phyloP scores from a whole-genome alignment of 2,888 invertebrate genomes.

The Dicycla oo region DNA sequence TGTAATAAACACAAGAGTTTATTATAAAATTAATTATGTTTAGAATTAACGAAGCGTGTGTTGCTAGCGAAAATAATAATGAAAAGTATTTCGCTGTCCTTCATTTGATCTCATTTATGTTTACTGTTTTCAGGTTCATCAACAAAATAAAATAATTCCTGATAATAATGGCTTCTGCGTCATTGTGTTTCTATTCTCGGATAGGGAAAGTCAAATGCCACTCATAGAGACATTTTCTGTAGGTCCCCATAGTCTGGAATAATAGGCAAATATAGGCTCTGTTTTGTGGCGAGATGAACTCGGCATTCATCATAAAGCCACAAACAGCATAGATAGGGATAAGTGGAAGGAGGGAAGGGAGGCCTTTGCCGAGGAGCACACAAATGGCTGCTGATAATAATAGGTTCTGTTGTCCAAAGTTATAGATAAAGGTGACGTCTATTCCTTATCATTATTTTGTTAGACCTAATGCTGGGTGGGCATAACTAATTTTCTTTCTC shows the following conservation, averaged over 20 bases:
- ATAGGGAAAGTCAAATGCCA: neutral
- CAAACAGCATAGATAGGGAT: no score
- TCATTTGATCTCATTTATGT: neutral
- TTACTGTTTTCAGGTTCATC: neutral
- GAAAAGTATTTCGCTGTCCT: neutral
- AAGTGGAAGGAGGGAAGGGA: no score
- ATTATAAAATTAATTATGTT: conserved; percentile 21
- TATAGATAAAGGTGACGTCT: neutral
- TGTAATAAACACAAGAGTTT: neutral
- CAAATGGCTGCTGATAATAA: no score
- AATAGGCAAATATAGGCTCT: no score
- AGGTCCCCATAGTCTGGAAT: neutral
- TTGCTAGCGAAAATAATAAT: conserved; percentile 24
- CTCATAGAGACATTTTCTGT: neutral
- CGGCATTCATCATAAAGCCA: no score
- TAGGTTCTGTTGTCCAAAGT: neutral
- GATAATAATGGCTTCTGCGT: neutral
- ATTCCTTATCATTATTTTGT: neutral
- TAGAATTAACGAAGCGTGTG: conserved; percentile 37
- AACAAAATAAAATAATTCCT: neutral
- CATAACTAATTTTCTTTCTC: neutral
- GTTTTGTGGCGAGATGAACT: no score
- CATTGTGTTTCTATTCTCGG: neutral
- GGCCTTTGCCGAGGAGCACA: no score
- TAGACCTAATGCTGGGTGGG: neutral